Percentiles rank a stretch among this genome's conserved stretches.
Evolutionary conservation across 2,888 invertebrate species (phyloP).

Genomic region (Protophormia terraenovae): DNA sequence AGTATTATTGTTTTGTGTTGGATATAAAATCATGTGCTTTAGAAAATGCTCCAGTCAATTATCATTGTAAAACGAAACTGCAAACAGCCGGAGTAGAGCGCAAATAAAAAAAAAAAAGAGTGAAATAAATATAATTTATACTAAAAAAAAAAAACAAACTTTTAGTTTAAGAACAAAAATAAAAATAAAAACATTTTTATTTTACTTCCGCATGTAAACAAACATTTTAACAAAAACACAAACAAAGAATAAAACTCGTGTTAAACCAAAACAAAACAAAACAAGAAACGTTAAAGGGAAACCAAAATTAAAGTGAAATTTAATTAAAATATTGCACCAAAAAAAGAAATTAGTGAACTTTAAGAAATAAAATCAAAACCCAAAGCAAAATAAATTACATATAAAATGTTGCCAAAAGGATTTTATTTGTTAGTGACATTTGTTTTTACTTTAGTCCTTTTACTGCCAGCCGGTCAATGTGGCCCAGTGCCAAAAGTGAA

Average conservation of each 20-base stretch:
- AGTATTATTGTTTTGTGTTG: not conserved
- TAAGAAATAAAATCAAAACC: not conserved
- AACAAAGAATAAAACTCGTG: not conserved
- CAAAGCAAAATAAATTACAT: constrained; percentile 6
- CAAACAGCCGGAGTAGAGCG: constrained; percentile 28
- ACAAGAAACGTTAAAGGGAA: too few relatives aligned
- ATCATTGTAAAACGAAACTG: constrained; percentile 60
- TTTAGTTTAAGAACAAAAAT: not conserved
- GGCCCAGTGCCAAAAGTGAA: constrained; percentile 79
- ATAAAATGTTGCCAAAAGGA: constrained; percentile 73
- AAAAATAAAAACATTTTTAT: constrained; percentile 7
- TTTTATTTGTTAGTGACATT: constrained; percentile 71
- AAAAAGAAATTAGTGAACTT: constrained; percentile 2
- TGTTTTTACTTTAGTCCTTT: constrained; percentile 68
- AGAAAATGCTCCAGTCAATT: constrained; percentile 59
- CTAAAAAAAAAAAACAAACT: not conserved
- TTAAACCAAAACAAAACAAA: not conserved
- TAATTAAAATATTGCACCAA: constrained; percentile 57
- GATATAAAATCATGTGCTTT: constrained; percentile 61
- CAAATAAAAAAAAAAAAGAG: constrained; percentile 7
- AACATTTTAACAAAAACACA: not conserved
- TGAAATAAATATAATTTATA: not conserved
- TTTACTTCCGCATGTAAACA: constrained; percentile 60
- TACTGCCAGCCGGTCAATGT: constrained; percentile 73
- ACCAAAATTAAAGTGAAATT: constrained; percentile 16